phyloP scores from a whole-genome alignment of 2,113 vertebrate species.

The Ploceus nigricollis region DNA sequence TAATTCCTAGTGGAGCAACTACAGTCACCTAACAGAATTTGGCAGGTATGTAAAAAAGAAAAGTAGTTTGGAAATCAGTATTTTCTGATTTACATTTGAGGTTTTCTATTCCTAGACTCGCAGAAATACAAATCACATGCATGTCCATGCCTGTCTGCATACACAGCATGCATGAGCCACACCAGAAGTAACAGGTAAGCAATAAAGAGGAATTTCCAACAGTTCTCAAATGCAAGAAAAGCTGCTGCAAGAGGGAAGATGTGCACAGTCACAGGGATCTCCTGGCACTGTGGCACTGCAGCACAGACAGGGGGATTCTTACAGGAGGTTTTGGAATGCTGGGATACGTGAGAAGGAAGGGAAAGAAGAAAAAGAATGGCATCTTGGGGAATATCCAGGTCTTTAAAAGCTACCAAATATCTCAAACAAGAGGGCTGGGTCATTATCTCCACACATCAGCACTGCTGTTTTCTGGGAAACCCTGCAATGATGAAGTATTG shows the following conservation, averaged over 20 bases:
- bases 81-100: not conserved
- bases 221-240: not conserved
- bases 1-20: not conserved
- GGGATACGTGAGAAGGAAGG: not conserved
- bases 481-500: not conserved
- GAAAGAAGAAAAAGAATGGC: not conserved
- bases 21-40: not conserved
- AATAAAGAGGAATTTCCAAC: not conserved
- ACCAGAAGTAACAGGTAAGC: not conserved
- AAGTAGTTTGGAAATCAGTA: not conserved
- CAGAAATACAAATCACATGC: not conserved
- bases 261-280: not conserved
- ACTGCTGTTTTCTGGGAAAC: not conserved
- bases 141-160: not conserved
- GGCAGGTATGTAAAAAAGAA: not conserved
- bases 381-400: not conserved
- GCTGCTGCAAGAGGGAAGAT: not conserved
- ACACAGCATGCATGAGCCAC: not conserved
- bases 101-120: not conserved
- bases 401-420: not conserved
- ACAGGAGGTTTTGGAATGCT: not conserved
- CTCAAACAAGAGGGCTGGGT: not conserved
- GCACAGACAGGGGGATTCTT: not conserved
- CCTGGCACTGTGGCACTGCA: not conserved
- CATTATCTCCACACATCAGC: not conserved